A percentile compares a stretch with the other conserved stretches of the same genome.
Conservation (phyloP, 2,888 invertebrate species). For the Agriopis aurantiaria region DNA sequence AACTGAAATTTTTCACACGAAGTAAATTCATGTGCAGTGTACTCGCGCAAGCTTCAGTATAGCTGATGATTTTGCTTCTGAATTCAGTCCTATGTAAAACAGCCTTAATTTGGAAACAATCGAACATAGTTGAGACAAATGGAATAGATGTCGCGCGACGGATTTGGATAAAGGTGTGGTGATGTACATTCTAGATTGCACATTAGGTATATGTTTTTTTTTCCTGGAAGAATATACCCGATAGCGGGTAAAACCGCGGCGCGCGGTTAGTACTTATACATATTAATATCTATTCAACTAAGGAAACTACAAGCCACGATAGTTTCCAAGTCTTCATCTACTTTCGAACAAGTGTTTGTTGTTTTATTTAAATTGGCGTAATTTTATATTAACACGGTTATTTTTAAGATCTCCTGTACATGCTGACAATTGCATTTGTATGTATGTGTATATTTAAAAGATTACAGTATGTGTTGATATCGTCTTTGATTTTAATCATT, state of each 20-base stretch:
- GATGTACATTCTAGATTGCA: too few relatives aligned
- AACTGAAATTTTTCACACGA: too few relatives aligned
- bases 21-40: not conserved
- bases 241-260: not conserved
- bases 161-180: not conserved
- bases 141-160: not conserved
- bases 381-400: conserved; percentile 18
- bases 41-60: not conserved
- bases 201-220: too few relatives aligned
- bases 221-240: not conserved
- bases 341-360: conserved; percentile 48
- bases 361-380: conserved; percentile 34
- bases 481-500: conserved; percentile 9
- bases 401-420: conserved; percentile 38
- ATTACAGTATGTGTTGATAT: conserved; percentile 40
- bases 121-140: not conserved
- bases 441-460: conserved; percentile 39
- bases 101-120: not conserved
- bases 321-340: conserved; percentile 8
- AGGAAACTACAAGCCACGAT: not conserved
- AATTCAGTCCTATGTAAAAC: not conserved
- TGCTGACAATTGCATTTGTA: conserved; percentile 42
- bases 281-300: not conserved
- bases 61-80: not conserved
- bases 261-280: not conserved